These are phyloP conservation scores for Hapalemur alaotrensis DNA, from an alignment of 2,797 vertebrate species.

Conservation along the genomic window DNA sequence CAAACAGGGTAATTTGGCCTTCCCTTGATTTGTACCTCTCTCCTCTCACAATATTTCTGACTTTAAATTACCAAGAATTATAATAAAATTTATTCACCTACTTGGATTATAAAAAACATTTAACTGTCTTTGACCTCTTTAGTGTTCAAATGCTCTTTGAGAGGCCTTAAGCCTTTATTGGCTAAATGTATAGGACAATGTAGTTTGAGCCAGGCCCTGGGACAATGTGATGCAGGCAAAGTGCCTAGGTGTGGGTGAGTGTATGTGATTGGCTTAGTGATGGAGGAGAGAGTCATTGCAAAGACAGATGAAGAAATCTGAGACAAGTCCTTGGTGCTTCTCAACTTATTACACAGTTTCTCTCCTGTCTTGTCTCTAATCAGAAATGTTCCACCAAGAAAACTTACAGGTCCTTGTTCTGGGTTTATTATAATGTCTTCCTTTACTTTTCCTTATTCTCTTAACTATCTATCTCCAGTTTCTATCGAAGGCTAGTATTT, in stretches of 20 bases:
- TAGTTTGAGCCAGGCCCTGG: neutral
- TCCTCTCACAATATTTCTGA: neutral
- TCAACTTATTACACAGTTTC: neutral
- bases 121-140: neutral
- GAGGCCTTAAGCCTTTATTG: neutral
- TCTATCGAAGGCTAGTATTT: neutral
- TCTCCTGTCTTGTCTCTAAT: neutral
- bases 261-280: neutral
- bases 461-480: neutral
- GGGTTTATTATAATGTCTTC: neutral
- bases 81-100: neutral
- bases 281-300: neutral
- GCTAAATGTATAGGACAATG: neutral
- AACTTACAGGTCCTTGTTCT: neutral
- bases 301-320: neutral
- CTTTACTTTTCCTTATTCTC: neutral
- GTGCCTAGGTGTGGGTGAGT: neutral
- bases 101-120: neutral
- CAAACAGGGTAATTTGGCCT: neutral
- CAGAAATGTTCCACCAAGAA: neutral
- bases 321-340: neutral
- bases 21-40: neutral
- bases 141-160: neutral
- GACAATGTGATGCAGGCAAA: neutral
- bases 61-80: neutral